Base-by-base conservation (phyloP, 1,140 invertebrate species). In the Battus philenor region DNA sequence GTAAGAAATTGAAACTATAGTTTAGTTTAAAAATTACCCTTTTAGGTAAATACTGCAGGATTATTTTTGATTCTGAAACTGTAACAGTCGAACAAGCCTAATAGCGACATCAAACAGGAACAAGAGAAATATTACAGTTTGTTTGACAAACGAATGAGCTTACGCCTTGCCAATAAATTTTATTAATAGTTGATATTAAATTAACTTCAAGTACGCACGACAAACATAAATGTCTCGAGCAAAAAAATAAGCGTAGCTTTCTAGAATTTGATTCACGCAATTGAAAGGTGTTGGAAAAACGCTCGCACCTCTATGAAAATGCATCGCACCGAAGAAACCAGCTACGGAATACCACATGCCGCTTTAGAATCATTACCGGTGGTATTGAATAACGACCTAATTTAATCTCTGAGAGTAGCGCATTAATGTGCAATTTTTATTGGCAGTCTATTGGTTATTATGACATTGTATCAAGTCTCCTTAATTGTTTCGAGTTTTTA, bases 401-500 rank as follows among this genome's bases (percentile, higher is more conserved):
- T 68, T 69, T 73, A 72, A 78, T 68, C 77, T 71, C 67, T 75
- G 54, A 50, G 45, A 22, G 26, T 64, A 62, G 68, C 50, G 56
- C 44, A 54, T 63, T 78, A 78, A 70, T 64, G 79, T 73, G 59
- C 59, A 70, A 68, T 68, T 74, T 78, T 61, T 65, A 66, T 66
- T 65, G 65, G 34, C 50, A 27, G 29, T 47, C 55, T 72, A 62
- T 68, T 61, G 75, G 68, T 50, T 41, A 44, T 73, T 82, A 63
- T 46, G 68, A 68, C 75, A 63, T 73, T 76, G 51, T 52, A 59
- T 52, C 59, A 41, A 60, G 67, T 68, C 47, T 33, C 56, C 55
- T 71, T 85, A 85, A 82, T 85, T 85, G 78, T 81, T 85, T 67
- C 76, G 58, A 79, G 70, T 85, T 85, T 85, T 85, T 85, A 64